Evolutionary conservation across 2,888 invertebrate genomes (phyloP).

Genomic region (Orthosia incerta): DNA sequence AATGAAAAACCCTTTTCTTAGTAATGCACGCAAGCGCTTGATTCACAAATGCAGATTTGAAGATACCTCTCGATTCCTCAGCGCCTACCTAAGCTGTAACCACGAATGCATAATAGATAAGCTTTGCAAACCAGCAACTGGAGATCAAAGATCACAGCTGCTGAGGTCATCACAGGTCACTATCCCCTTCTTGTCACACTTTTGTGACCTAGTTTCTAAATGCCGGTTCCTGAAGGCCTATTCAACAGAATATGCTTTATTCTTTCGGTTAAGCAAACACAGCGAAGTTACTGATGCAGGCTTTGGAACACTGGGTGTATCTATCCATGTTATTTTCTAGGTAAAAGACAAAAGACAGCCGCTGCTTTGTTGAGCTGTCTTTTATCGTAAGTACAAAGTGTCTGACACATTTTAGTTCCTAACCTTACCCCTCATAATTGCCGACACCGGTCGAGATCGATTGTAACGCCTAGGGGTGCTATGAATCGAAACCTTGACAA

Average conservation of each 20-base stretch:
- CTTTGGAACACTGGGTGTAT: background rate
- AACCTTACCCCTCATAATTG: constrained; percentile 32
- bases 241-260: constrained; percentile 9
- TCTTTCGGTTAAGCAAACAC: background rate
- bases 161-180: constrained; percentile 31
- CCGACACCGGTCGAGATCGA: constrained; percentile 44
- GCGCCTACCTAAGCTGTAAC: background rate
- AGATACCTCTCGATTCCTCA: background rate
- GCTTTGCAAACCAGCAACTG: background rate
- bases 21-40: too few relatives aligned
- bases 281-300: background rate
- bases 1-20: background rate
- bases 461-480: constrained; percentile 18
- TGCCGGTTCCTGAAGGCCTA: background rate
- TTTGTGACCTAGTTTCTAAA: constrained; percentile 26
- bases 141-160: constrained; percentile 9
- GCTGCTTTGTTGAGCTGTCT: background rate
- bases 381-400: constrained; percentile 1
- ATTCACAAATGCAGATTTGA: constrained; percentile 1
- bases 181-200: constrained; percentile 13
- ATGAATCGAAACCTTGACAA: background rate
- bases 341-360: background rate
- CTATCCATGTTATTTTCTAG: background rate
- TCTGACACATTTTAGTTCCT: constrained; percentile 15
- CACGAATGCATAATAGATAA: constrained; percentile 5